Evolutionary conservation across 2,888 invertebrate species (phyloP), one percentile per base, ranked within the genome.

Genomic region (Agapostemon virescens): DNA sequence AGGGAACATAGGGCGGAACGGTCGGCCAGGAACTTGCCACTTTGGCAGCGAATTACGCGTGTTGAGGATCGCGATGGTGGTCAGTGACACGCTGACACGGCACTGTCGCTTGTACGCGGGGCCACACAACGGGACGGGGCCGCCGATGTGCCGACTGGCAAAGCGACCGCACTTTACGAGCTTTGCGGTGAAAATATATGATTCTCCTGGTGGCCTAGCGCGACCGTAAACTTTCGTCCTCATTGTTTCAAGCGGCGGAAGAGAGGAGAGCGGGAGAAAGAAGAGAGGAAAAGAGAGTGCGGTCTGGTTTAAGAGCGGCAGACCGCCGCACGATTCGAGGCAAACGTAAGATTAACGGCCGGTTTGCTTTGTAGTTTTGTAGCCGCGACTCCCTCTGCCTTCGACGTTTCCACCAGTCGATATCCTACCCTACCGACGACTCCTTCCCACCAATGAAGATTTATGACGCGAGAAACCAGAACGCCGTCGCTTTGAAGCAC

Each of bases 81-180:
- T 55, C 69, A 73, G 76, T 64, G 85, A 81, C 79, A 77, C 71
- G 79, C 23, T 85, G 84, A 85, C 85, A 74, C 77, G 73, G 49
- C 68, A 40, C 20, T 79, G 78, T 80, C 81, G 73, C 81, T 67
- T 75, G 76, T 66, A 63, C 66, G 20, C 33, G 55, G 67, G 67
- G 69, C 45, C 52, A 70, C 74, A 67, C 70, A 67, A 63, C 49
- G 45, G 61, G 63, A 63, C 49, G 40, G 13, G 76, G 61, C 74
- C 64, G 61, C 67, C 75, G 86, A 79, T 73, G 82, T 79, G 84
- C 80, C 79, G 86, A 85, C 84, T 84, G 81, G 76, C 81, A 81
- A 81, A 69, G 70, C 73, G 86, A 89, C 89, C 90, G 85, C 89
- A 89, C 85, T 91, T 91, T 91, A 91, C 90, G 91, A 90, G 88